Percentiles rank a stretch among this genome's conserved stretches.
These are phyloP conservation scores for Austrolebias charrua DNA, from an alignment of 2,797 vertebrate species.

Conservation along the genomic window DNA sequence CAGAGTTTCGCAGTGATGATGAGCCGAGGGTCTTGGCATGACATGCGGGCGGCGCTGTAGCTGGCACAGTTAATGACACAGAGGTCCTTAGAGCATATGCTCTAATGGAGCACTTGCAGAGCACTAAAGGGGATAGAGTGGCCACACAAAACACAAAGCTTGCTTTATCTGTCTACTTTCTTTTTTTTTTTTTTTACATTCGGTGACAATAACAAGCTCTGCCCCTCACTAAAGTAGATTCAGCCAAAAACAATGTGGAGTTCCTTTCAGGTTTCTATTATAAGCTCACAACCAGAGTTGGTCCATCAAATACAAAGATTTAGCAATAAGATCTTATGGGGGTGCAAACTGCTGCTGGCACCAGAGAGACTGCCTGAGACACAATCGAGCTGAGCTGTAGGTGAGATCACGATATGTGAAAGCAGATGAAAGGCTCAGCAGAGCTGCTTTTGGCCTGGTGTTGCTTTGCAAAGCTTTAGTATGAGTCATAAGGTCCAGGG, in stretches of 20 bases:
- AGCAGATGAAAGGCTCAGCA: slow-evolving; percentile 56
- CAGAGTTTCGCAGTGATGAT: slow-evolving; percentile 25
- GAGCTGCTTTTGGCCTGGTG: slow-evolving; percentile 16
- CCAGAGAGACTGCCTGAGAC: slow-evolving; percentile 20
- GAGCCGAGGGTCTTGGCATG: slow-evolving; percentile 53
- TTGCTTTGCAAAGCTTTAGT: slow-evolving; percentile 32
- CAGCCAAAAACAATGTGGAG: slow-evolving; percentile 5
- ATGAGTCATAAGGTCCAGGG: slow-evolving; percentile 25
- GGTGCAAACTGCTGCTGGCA: slow-evolving; percentile 20
- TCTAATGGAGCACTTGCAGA: slow-evolving; percentile 49
- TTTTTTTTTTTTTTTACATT: slow-evolving; percentile 34
- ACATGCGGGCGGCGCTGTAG: slow-evolving; percentile 43
- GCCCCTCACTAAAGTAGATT: not conserved
- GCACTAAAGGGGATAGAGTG: slow-evolving; percentile 36
- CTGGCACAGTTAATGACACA: slow-evolving; percentile 47
- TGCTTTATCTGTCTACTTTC: slow-evolving; percentile 24
- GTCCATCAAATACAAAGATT: slow-evolving; percentile 22
- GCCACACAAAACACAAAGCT: slow-evolving; percentile 1
- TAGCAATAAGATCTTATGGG: slow-evolving; percentile 33
- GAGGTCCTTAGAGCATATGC: slow-evolving; percentile 48
- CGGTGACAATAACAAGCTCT: slow-evolving; percentile 2
- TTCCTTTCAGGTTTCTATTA: slow-evolving; percentile 10
- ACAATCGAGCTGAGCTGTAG: slow-evolving; percentile 39
- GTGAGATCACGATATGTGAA: slow-evolving; percentile 52
- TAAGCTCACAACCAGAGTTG: slow-evolving; percentile 9